Evolutionary conservation across 2,113 vertebrate species (phyloP).

Genomic region (Oncorhynchus gorbuscha): DNA sequence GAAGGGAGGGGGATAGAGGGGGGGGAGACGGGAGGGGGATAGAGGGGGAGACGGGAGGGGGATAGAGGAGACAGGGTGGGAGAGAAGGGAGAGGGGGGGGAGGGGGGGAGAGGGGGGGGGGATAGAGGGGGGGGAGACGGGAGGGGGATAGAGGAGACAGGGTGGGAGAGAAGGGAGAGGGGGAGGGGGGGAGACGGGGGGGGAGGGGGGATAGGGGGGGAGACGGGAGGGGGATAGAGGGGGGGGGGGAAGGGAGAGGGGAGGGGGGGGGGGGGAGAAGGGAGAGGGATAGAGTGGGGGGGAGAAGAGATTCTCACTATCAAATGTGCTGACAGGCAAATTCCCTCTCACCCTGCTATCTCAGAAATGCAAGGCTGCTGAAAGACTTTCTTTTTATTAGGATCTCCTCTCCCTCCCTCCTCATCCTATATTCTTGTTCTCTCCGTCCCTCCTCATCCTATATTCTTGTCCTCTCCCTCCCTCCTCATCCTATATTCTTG

Average conservation of each 20-base stretch:
- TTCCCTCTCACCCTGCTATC: constrained; percentile 18
- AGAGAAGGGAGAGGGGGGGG: too few species aligned
- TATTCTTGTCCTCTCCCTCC: too few species aligned
- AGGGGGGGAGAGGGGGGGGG: too few species aligned
- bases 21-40: background rate
- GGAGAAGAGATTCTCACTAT: constrained; percentile 14
- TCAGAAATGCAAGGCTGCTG: constrained; percentile 29
- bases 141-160: too few species aligned
- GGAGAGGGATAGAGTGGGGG: background rate
- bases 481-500: too few species aligned
- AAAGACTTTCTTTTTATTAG: background rate
- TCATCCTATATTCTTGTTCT: too few species aligned
- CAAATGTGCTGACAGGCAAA: constrained; percentile 37
- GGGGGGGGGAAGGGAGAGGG: constrained; percentile 7
- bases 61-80: too few species aligned
- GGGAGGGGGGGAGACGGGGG: too few species aligned
- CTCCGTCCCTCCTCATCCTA: too few species aligned
- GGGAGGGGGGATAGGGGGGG: background rate
- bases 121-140: too few species aligned
- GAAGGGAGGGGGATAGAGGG: background rate
- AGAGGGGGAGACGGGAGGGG: background rate
- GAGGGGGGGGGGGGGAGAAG: background rate
- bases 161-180: too few species aligned
- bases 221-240: background rate
- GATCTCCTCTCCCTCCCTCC: background rate